A percentile compares a stretch with the other conserved stretches of the same genome.
Evolutionary conservation across 2,113 vertebrate genomes (phyloP).

Genomic region (Cavia aperea): DNA sequence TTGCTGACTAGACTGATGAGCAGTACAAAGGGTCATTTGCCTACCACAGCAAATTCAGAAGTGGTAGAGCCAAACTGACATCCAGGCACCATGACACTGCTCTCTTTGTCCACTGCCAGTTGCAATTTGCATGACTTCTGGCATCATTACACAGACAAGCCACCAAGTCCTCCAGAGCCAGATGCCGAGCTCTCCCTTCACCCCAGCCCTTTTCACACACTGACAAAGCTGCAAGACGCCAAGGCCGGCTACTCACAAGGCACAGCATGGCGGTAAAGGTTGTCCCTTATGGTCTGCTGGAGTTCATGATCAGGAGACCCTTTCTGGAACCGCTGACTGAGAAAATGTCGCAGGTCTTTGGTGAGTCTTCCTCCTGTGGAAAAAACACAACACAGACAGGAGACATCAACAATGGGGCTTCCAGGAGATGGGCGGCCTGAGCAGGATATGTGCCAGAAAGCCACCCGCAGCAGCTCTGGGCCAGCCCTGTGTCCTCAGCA

Average conservation of each 20-base stretch:
- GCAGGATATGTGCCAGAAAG: background rate
- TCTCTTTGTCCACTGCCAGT: background rate
- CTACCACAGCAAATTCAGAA: background rate
- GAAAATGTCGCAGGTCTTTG: constrained; percentile 94
- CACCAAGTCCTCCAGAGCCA: background rate
- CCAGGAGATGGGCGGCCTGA: background rate
- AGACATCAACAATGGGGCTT: constrained; percentile 51
- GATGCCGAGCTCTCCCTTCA: background rate
- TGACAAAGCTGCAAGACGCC: background rate
- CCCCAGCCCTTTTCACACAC: background rate
- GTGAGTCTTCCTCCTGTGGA: constrained; percentile 90
- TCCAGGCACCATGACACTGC: background rate
- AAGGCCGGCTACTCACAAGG: constrained; percentile 89
- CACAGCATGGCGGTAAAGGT: constrained; percentile 98
- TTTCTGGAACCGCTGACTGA: constrained; percentile 97
- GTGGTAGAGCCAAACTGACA: background rate
- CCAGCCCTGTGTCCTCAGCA: background rate
- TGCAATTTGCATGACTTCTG: background rate
- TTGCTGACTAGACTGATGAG: background rate
- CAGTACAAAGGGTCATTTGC: background rate
- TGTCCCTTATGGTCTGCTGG: constrained; percentile 95
- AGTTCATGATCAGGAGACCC: constrained; percentile 93
- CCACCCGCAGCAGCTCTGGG: background rate
- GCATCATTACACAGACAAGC: background rate
- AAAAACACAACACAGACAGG: constrained; percentile 64